A percentile compares a stretch with the other conserved stretches of the same genome.
Evolutionary conservation across 2,797 vertebrate genomes (phyloP).

Genomic region (Meda fulgida): DNA sequence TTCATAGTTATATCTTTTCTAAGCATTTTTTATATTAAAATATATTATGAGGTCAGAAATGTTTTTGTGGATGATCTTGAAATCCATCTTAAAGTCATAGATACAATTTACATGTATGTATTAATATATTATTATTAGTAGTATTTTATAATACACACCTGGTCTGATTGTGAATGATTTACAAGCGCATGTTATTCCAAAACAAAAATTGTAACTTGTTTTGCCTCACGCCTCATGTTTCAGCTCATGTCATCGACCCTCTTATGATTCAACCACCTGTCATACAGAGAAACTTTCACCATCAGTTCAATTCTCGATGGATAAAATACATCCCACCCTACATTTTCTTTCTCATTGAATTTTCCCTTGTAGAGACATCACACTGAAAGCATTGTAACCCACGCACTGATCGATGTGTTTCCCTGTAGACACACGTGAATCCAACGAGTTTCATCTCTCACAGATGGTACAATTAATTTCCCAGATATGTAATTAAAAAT

Average conservation of each 20-base stretch:
- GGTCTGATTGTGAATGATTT: background rate
- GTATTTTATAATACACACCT: background rate
- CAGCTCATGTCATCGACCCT: background rate
- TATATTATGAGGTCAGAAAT: background rate
- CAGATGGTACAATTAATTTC: background rate
- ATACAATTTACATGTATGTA: background rate
- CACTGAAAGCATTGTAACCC: background rate
- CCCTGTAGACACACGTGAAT: background rate
- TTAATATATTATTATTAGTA: background rate
- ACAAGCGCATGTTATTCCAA: background rate
- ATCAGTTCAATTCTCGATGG: background rate
- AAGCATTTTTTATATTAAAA: background rate
- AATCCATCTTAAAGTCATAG: background rate
- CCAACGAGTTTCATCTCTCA: background rate
- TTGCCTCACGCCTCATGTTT: background rate
- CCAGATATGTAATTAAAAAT: slow-evolving; percentile 19
- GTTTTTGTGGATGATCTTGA: background rate
- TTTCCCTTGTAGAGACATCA: background rate
- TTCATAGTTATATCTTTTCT: background rate
- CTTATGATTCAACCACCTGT: background rate
- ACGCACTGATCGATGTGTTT: background rate
- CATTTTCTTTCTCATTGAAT: background rate
- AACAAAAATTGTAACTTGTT: background rate
- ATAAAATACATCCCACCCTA: background rate
- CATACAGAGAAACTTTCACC: background rate